Base-by-base conservation (phyloP, 2,888 invertebrate genomes). In the Xestia rhomboidea region DNA sequence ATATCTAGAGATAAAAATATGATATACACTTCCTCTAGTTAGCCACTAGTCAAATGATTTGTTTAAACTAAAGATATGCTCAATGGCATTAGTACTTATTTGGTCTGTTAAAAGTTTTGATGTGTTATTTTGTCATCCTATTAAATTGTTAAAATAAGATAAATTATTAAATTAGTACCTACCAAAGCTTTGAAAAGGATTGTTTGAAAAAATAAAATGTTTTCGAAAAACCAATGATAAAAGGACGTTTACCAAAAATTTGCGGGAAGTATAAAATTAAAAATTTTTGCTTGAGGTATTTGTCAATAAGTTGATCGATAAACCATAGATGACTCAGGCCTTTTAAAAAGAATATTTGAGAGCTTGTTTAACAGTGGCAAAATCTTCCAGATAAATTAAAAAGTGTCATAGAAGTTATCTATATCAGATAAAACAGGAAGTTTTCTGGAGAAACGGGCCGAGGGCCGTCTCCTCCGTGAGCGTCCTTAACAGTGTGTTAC, bases 11-110 rank as follows among this genome's bases (percentile, higher is more conserved):
- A 62, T 87, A 82, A 81, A 84, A 66, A 75, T 71, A 72, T 81
- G 27, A 54, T 82, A 68, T 85, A 54, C 41, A 77, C 75, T 67
- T 83, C 84, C 69, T 88, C 84, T 90, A 90, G 87, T 89, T 87
- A 60, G 72, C 79, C 78, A 86, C 90, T 91, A 91, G 91, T 91
- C 91, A 90, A 86, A 83, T 68, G 75, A 75, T 84, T 83, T 74
- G 72, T 66, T 76, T 70, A 66, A 81, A 81, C 18, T 64, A 69
- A 84, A 84, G 5, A 63, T 73, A 84, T 85, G 89, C 87, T 89
- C 86, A 88, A 82, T 51, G 83, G 87, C 85, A 78, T 81, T 84
- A 81, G 86, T 81, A 82, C 77, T 83, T 86, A 87, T 81, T 89
- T 69, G 84, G 81, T 82, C 79, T 82, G 70, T 83, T 87, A 69